Evolutionary conservation across 2,888 invertebrate genomes (phyloP), one percentile per base, ranked within the genome.

Genomic region (Punctoribates punctum): DNA sequence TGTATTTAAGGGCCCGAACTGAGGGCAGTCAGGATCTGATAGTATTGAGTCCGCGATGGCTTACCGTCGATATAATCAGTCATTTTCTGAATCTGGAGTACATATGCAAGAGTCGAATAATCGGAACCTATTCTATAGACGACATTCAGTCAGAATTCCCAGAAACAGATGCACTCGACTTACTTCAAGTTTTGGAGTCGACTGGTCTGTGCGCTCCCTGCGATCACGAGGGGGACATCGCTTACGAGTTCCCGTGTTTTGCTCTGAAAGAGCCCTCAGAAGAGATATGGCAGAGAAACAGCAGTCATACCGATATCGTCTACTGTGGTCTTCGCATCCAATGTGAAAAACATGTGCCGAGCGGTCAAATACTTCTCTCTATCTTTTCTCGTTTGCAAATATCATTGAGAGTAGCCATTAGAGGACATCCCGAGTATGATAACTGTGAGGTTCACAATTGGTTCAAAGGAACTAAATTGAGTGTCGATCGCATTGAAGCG

Each of bases 191-290:
- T 78, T 83, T 92, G 67, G 90, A 90, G 83, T 89, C 90, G 8
- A 85, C 91, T 77, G 88, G 90, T 82, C 83, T 91, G 72, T 90
- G 90, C 81, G 87, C 89, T 76, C 83, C 88, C 86, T 89, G 89
- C 83, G 89, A 90, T 80, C 87, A 88, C 46, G 90, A 89, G 77
- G 89, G 88, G 2, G 90, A 90, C 81, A 84, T 89, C 17, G 90
- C 90, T 81, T 91, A 89, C 82, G 91, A 91, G 84, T 90, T 91
- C 82, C 90, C 91, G 0, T 88, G 89, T 81, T 88, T 90, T 72
- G 67, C 74, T 23, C 46, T 77, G 17, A 62, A 27, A 34, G 81
- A 85, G 87, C 48, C 70, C 54, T 82, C 83, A 76, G 79, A 81
- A 4, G 80, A 81, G 77, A 34, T 65, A n/a, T 54, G 85, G 86